These are phyloP conservation scores for Pteronotus mesoamericanus DNA, from an alignment of 2,797 vertebrate species.

Conservation along the genomic window DNA sequence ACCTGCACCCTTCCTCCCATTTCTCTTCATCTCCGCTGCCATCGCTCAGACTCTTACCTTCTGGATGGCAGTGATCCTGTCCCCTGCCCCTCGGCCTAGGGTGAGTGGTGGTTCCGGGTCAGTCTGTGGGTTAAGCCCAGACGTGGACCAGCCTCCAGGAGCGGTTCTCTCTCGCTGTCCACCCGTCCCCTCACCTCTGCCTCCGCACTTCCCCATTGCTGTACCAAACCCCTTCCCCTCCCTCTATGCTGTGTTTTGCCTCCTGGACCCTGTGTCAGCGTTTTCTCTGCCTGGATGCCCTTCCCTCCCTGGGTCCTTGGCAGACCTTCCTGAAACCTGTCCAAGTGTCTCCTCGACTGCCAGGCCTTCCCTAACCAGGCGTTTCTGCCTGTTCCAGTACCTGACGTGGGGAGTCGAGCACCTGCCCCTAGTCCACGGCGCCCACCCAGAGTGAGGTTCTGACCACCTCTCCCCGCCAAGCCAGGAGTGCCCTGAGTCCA, in stretches of 20 bases:
- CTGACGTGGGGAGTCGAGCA: not conserved
- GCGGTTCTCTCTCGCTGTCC: not conserved
- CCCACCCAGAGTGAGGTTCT: not conserved
- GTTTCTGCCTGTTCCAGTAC: not conserved
- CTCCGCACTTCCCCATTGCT: not conserved
- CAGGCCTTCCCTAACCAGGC: not conserved
- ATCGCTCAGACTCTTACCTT: not conserved
- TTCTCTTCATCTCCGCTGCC: not conserved
- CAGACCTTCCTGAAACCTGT: not conserved
- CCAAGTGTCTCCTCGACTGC: not conserved
- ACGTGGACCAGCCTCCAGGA: not conserved
- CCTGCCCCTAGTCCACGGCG: no score
- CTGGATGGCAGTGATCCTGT: not conserved
- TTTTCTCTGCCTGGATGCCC: not conserved
- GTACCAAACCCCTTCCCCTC: not conserved
- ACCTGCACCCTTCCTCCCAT: fast-evolving
- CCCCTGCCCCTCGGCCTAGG: not conserved
- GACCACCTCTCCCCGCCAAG: not conserved
- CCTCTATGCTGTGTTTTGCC: not conserved
- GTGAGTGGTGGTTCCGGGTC: not conserved
- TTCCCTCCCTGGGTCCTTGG: not conserved
- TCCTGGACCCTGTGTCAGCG: not conserved
- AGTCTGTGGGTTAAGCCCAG: not conserved
- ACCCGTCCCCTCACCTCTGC: fast-evolving
- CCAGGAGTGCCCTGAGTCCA: not conserved